Evolutionary conservation across 2,797 vertebrate genomes (phyloP).

Genomic region (Mormyrus hasselquistii): DNA sequence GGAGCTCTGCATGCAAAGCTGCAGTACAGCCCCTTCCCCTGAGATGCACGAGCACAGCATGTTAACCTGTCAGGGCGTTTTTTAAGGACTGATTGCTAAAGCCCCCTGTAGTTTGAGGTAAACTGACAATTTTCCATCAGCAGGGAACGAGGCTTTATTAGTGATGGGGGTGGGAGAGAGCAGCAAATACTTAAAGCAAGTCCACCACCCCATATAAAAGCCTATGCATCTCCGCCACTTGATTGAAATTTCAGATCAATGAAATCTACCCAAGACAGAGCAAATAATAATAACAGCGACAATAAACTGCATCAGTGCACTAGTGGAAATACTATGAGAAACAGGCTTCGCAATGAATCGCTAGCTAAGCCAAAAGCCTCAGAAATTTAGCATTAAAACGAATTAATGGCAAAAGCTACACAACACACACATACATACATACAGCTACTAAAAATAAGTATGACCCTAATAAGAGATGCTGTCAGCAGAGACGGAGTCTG

Average conservation of each 20-base stretch:
- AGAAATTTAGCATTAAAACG: neutral
- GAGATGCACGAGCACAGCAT: slow-evolving; percentile 85
- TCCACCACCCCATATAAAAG: neutral
- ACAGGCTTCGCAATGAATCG: neutral
- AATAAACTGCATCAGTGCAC: neutral
- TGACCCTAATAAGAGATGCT: slow-evolving; percentile 51
- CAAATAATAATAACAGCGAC: neutral
- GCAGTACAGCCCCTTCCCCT: slow-evolving; percentile 71
- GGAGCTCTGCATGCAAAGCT: slow-evolving; percentile 75
- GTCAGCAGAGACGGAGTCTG: slow-evolving; percentile 52
- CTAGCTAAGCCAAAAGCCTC: neutral
- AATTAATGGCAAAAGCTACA: slow-evolving; percentile 33
- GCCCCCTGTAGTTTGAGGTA: slow-evolving; percentile 78
- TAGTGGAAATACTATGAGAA: neutral
- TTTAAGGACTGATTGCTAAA: slow-evolving; percentile 81
- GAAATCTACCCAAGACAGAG: neutral
- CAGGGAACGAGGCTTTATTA: slow-evolving; percentile 83
- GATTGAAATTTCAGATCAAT: slow-evolving; percentile 34
- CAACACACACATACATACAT: slow-evolving; percentile 28
- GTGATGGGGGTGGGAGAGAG: slow-evolving; percentile 48
- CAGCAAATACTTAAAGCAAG: slow-evolving; percentile 30
- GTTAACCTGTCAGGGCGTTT: slow-evolving; percentile 85
- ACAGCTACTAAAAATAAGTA: slow-evolving; percentile 39
- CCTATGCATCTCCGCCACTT: neutral
- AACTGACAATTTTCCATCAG: slow-evolving; percentile 86